Conservation (phyloP, 2,888 invertebrate species). For the Tipula helvola region DNA sequence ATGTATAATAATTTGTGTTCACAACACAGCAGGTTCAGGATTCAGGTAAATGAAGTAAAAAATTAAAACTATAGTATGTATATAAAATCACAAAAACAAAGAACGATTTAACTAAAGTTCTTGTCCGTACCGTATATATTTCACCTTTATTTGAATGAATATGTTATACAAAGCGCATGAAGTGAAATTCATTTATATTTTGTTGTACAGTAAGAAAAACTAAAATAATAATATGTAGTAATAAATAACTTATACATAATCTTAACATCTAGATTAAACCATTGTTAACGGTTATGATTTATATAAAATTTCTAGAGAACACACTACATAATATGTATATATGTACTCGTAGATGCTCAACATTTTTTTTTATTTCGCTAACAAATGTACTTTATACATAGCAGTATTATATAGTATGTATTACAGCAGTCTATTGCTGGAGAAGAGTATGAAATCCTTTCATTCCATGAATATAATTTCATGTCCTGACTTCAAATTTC, state of each 20-base stretch:
- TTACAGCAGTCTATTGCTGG: too few relatives aligned
- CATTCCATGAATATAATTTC: background rate
- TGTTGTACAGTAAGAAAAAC: background rate
- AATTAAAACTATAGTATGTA: background rate
- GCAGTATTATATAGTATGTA: too few relatives aligned
- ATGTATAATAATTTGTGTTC: background rate
- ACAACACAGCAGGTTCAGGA: background rate
- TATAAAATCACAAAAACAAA: background rate
- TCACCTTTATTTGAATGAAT: background rate
- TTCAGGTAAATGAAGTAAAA: background rate
- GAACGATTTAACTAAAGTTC: background rate
- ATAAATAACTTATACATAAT: background rate
- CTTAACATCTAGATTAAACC: background rate
- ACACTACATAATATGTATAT: background rate
- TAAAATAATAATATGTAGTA: too few relatives aligned
- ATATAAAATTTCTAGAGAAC: background rate
- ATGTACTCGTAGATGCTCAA: too few relatives aligned
- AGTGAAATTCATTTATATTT: background rate
- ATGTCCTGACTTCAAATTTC: background rate
- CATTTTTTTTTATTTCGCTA: too few relatives aligned
- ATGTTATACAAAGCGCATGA: background rate
- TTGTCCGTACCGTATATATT: background rate
- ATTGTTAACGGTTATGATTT: background rate
- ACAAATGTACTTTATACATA: too few relatives aligned
- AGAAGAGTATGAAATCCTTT: background rate